phyloP scores from a whole-genome alignment of 64 coral and sea anemone species.

The Dendrophyllia cribrosa region DNA sequence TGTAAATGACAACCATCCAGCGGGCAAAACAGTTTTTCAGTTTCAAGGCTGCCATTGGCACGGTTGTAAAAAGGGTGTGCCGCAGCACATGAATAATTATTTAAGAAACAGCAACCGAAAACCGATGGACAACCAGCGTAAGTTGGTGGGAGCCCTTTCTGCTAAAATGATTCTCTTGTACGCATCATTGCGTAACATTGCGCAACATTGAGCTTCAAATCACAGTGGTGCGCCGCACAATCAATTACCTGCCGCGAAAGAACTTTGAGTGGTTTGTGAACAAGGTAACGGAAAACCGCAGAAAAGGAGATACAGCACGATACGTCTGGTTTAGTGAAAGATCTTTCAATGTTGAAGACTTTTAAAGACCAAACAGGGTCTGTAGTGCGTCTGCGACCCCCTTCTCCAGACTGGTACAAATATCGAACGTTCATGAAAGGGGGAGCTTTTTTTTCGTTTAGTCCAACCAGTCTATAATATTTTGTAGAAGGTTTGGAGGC shows the following conservation, averaged over 20 bases:
- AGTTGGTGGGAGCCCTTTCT: slow-evolving; percentile 49
- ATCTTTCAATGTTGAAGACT: not conserved
- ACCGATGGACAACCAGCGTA: slow-evolving; percentile 25
- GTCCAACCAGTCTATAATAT: slow-evolving; percentile 28
- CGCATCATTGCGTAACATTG: too few relatives aligned
- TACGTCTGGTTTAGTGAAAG: not conserved
- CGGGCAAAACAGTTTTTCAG: slow-evolving; percentile 1
- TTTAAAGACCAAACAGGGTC: slow-evolving; percentile 12
- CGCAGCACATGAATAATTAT: slow-evolving; percentile 50
- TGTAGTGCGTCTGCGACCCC: not conserved
- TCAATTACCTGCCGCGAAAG: too few relatives aligned
- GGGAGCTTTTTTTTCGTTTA: slow-evolving; percentile 3
- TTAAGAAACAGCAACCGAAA: slow-evolving; percentile 10
- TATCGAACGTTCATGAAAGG: too few relatives aligned
- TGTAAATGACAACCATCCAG: not conserved
- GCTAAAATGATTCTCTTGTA: not conserved
- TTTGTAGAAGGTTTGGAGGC: slow-evolving; percentile 2
- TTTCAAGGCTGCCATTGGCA: slow-evolving; percentile 13
- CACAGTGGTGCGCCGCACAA: too few relatives aligned
- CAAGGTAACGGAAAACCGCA: too few relatives aligned
- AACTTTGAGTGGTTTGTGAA: too few relatives aligned
- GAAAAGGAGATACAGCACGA: not conserved
- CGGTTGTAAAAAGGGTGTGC: not conserved
- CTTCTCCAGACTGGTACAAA: too few relatives aligned
- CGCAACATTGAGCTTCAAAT: too few relatives aligned